Conservation (phyloP, 2,888 invertebrate genomes). For the Ferdinandea cuprea region DNA sequence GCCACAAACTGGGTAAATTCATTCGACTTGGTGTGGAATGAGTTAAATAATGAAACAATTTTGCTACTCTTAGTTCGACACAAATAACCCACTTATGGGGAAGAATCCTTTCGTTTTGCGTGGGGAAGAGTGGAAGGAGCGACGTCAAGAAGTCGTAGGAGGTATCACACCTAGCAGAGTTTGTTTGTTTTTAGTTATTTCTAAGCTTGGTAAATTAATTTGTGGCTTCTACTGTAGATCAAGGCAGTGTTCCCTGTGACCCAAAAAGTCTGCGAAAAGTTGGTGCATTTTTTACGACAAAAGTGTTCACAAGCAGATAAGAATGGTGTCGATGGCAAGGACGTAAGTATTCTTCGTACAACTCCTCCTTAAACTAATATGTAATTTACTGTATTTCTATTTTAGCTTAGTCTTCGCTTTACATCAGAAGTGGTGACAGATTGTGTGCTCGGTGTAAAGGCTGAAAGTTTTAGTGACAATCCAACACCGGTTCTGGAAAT, state of each 20-base stretch:
- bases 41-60: not conserved
- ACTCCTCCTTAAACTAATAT: not conserved
- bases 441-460: constrained; percentile 83
- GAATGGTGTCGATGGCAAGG: constrained; percentile 82
- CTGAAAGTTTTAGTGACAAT: constrained; percentile 80
- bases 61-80: constrained; percentile 78
- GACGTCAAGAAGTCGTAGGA: constrained; percentile 83
- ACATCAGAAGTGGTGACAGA: constrained; percentile 83
- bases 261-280: constrained; percentile 81
- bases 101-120: constrained; percentile 83
- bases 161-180: constrained; percentile 84
- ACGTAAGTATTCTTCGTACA: constrained; percentile 76
- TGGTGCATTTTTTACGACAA: constrained; percentile 82
- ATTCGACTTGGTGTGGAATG: not conserved
- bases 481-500: constrained; percentile 79
- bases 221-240: constrained; percentile 76
- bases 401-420: constrained; percentile 79
- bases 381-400: not conserved
- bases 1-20: constrained; percentile 76
- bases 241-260: constrained; percentile 84
- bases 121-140: constrained; percentile 84
- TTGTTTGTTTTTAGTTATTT: constrained; percentile 54
- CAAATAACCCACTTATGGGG: constrained; percentile 83
- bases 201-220: not conserved
- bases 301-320: constrained; percentile 77